phyloP scores from a whole-genome alignment of 2,113 vertebrate species.

The Channa maculata region DNA sequence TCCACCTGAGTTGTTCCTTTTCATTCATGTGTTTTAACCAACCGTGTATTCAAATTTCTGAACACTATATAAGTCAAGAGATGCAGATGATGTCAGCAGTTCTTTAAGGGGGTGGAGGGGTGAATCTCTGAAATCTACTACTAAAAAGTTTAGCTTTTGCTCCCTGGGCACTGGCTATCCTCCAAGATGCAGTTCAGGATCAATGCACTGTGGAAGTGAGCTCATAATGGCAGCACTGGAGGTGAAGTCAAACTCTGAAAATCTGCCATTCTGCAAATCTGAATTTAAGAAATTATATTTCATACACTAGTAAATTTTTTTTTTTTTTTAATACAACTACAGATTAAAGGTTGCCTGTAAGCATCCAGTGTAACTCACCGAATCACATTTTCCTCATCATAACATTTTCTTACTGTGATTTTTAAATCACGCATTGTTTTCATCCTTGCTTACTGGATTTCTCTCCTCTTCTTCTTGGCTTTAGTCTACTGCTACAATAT shows the following conservation, averaged over 20 bases:
- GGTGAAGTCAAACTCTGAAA: slow-evolving; percentile 53
- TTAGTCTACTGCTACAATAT: not conserved
- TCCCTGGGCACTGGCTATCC: slow-evolving; percentile 59
- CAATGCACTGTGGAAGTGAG: slow-evolving; percentile 65
- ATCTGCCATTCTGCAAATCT: slow-evolving; percentile 32
- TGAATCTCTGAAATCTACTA: slow-evolving; percentile 45
- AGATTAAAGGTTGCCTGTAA: no score
- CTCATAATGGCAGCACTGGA: slow-evolving; percentile 57
- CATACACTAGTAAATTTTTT: no score
- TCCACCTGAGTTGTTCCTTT: slow-evolving; percentile 48
- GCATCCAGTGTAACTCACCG: no score
- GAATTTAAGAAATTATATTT: slow-evolving; percentile 48
- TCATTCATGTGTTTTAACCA: slow-evolving; percentile 63
- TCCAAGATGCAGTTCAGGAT: slow-evolving; percentile 66
- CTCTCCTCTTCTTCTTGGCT: not conserved
- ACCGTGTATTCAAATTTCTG: slow-evolving; percentile 63
- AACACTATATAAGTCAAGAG: slow-evolving; percentile 53
- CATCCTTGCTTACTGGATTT: not conserved
- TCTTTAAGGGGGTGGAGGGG: slow-evolving; percentile 32
- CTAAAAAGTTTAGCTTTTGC: slow-evolving; percentile 60
- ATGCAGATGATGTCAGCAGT: slow-evolving; percentile 70
- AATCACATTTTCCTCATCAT: no score
- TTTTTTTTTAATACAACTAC: no score
- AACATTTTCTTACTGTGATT: slow-evolving; percentile 9
- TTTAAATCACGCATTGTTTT: not conserved